Evolutionary conservation across 2,113 vertebrate species (phyloP), one percentile per base, ranked within the genome.

Genomic region (Tragelaphus scriptus): DNA sequence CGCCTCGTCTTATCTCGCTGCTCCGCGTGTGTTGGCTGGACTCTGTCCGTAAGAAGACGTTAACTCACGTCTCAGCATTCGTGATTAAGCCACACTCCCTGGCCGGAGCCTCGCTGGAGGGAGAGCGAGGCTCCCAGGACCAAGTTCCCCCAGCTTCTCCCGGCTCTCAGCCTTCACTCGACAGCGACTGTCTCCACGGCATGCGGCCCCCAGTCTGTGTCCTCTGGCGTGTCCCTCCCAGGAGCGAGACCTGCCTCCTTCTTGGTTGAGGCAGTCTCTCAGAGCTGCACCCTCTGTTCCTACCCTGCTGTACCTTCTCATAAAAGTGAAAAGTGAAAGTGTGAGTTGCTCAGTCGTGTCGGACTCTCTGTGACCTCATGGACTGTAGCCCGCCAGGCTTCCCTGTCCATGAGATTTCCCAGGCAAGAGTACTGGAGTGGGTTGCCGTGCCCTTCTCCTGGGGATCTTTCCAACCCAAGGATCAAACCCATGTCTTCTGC

Each of bases 21-120:
- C 36, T 82, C 75, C 56, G 47, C 30, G 5, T n/a, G 32, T 51
- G 59, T 44, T 77, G 30, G 75, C 16, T 47, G n/a, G 44, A 55
- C 36, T 21, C 86, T 44, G 16, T 88, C 51, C 32, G 13, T 15
- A 30, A 15, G 53, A 90, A 40, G 47, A 53, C 7, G 63, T 86
- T 53, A 84, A 88, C 53, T 51, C 6, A 21, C 86, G 81, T 85
- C n/a, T 77, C 30, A 92, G 61, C 0, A 5, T 95, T 85, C 97
- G 95, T 90, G 49, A 97, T 97, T 97, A 95, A 98, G 85, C 97
- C 51, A 21, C 32, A 68, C n/a, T 30, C 12, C 25, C 19, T 55
- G 5, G 1, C 26, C 21, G 71, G 85, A 51, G 14, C 53, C 19
- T 7, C 17, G 40, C 28, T 25, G 16, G 26, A 82, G 90, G 25